Evolutionary conservation across 2,113 vertebrate genomes (phyloP), one percentile per base, ranked within the genome.

Genomic region (Acanthochromis polyacanthus): DNA sequence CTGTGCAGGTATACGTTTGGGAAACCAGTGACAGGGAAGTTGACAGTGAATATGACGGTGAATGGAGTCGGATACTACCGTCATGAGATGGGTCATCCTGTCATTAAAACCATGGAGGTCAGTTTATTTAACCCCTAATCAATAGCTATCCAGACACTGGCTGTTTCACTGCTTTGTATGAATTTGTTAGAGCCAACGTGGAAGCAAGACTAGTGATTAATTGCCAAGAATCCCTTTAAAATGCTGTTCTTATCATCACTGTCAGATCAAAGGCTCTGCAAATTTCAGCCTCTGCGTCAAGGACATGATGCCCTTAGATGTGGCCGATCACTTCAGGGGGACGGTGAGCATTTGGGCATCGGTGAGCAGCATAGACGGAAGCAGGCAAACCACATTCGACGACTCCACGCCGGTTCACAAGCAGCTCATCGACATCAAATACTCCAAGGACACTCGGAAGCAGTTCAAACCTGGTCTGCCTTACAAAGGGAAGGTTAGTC

Each of bases 381-480:
- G 94, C 87, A 95, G 92, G 65, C 97, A 99, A 78, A 95, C 96
- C 12, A 96, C 94, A 0, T 97, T 97, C 50, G 97, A 99, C 2
- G 96, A 98, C 88, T 97, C 96, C 0, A 97, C 96, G 0, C 95
- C 96, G 0, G 95, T 99, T 60, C 97, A 98, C 82, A 98, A 96
- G 22, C 97, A 99, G 83, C 95, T 99, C 63, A 96, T 99, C 30
- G 97, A 98, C 73, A 94, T 99, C 88, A 96, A 95, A 57, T 98
- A 97, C 83, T 96, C 96, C 46, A 97, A 95, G 76, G 96, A 97
- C 75, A 99, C 97, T 1, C 94, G 96, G 40, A 99, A 97, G 68
- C 97, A 98, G 86, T 98, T 99, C 91, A 98, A 99, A 75, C 96
- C 97, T 0, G 97, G 97, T 20, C 94, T 99, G 79, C 96, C 97